Percentiles rank a stretch among this genome's conserved stretches.
Evolutionary conservation across 2,888 invertebrate genomes (phyloP).

Genomic region (Caradrina kadenii): DNA sequence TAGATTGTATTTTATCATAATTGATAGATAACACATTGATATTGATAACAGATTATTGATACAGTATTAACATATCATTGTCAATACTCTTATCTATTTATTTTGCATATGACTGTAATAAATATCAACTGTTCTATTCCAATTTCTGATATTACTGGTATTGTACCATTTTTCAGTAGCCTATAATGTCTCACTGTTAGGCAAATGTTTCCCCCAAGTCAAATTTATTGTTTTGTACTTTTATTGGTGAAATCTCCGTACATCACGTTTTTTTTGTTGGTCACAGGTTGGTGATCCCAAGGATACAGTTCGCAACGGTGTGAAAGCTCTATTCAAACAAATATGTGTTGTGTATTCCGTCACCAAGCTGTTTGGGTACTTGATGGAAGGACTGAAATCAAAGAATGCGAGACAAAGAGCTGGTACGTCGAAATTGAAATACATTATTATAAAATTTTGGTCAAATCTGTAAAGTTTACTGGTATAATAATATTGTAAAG

Average conservation of each 20-base stretch:
- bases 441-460: background rate
- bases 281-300: slow-evolving; percentile 97
- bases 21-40: background rate
- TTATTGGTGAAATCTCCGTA: background rate
- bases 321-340: slow-evolving; percentile 95
- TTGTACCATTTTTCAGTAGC: too few relatives aligned
- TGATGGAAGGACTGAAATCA: slow-evolving; percentile 98
- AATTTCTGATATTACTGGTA: background rate
- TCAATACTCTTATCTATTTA: background rate
- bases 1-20: slow-evolving; percentile 16
- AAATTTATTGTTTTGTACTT: background rate
- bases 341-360: slow-evolving; percentile 96
- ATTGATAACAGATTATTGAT: too few relatives aligned
- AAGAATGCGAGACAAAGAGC: slow-evolving; percentile 99
- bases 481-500: too few relatives aligned
- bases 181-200: background rate
- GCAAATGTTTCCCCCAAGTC: background rate
- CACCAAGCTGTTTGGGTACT: slow-evolving; percentile 96
- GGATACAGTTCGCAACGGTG: slow-evolving; percentile 97
- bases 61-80: background rate
- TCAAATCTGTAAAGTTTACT: too few relatives aligned
- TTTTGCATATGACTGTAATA: slow-evolving; percentile 28
- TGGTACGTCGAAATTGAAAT: slow-evolving; percentile 82
- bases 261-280: slow-evolving; percentile 3
- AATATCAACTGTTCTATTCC: slow-evolving; percentile 4